Evolutionary conservation across 2,888 invertebrate genomes (phyloP), one percentile per base, ranked within the genome.

Genomic region (Oscheius myriophilus): DNA sequence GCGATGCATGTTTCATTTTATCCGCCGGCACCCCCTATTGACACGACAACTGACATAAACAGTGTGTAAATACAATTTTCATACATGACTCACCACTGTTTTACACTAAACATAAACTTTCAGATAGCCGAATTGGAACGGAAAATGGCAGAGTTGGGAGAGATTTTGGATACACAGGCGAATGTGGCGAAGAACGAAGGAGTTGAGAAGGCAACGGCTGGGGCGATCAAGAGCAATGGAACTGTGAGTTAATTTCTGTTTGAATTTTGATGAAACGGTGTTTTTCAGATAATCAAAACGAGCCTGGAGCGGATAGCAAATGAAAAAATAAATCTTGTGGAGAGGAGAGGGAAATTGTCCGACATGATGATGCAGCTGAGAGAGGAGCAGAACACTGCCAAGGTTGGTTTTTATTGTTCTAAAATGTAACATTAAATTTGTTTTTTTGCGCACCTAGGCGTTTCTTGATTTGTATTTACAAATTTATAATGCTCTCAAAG

Each of bases 241-340:
- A 18, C 25, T 26, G 61, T 49, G 41, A 9, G 18, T 21, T 6
- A 33, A 33, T 25, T 33, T 14, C 3, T 25, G 26, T 39, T 9
- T 26, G 12, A 12, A 25, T 6, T 21, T 18, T 26, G 12, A 26
- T 25, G 16, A 11, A 26, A 25, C 26, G 52, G 18, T n/a, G 18
- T 25, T 52, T 25, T 52, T 52, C 52, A 52, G 52, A 52, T 26
- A 52, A 52, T 74, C 7, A 61, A 69, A n/a, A 59, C 59, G 18
- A 67, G 65, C 23, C 67, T 74, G 41, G 43, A 64, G 18, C 51
- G 71, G 55, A 71, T 74, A 16, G 18, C 25, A 0, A 57, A 39
- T 0, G 74, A 74, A 51, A 23, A 67, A 25, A 52, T 33, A 1
- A 25, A 52, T 2, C 57, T 57, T 0, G 11, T 23, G 2, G 64